These are phyloP conservation scores for Agrochola circellaris DNA, from an alignment of 2,888 invertebrate genomes.

Conservation along the genomic window DNA sequence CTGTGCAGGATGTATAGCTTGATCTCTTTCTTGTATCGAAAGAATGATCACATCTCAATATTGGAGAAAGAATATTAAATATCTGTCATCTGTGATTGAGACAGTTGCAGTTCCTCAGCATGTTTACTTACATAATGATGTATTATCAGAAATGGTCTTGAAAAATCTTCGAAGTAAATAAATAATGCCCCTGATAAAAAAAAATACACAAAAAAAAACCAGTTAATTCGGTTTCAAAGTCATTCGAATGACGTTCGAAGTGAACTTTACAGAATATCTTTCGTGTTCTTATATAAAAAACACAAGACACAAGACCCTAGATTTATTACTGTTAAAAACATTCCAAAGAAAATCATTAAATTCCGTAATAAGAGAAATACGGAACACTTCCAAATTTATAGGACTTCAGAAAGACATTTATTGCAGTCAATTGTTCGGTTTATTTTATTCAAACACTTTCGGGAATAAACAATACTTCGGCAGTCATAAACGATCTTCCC, in stretches of 20 bases:
- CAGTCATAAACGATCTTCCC: slow-evolving; percentile 57
- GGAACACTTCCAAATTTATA: slow-evolving; percentile 35
- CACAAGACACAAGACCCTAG: not conserved
- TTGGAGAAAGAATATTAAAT: not conserved
- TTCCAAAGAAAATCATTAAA: slow-evolving; percentile 44
- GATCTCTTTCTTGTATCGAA: not conserved
- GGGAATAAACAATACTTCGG: slow-evolving; percentile 60
- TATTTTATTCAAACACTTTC: slow-evolving; percentile 56
- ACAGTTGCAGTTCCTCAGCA: not conserved
- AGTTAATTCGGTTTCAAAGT: not conserved
- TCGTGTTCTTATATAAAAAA: slow-evolving; percentile 17
- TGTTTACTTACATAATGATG: not conserved
- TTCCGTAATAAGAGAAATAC: slow-evolving; percentile 30
- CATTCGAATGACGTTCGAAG: not conserved
- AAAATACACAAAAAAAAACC: too few relatives aligned
- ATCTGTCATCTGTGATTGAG: not conserved
- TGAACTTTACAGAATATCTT: not conserved
- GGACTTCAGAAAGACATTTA: slow-evolving; percentile 46
- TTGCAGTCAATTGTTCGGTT: slow-evolving; percentile 44
- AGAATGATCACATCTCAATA: not conserved
- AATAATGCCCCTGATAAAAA: too few relatives aligned
- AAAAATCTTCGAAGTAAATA: not conserved
- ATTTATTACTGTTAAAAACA: slow-evolving; percentile 46
- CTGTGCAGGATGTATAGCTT: not conserved
- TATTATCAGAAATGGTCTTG: not conserved